Base-by-base conservation (phyloP, 2,797 vertebrate species). In the Halcyon smyrnensis region DNA sequence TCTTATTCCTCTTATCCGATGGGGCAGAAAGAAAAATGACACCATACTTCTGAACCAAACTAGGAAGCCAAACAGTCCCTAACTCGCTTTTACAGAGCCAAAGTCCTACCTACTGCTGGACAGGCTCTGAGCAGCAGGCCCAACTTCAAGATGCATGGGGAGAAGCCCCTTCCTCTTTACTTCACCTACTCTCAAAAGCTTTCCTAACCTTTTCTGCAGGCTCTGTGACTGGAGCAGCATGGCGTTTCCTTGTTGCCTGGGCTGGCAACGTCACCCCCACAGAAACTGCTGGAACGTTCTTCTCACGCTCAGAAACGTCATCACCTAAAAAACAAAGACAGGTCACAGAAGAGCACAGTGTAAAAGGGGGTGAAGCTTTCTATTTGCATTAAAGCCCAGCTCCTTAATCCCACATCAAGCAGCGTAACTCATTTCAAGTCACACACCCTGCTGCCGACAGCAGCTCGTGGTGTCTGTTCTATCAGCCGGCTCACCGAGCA, bases 171-270 rank as follows among this genome's bases (percentile, higher is more conserved):
- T 56, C 53, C 53, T 56, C 30, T 19, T 56, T 32, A 56, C 27
- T 48, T 46, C 30, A 24, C 7, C 71, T 48, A 9, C 34, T 57
- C 43, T 43, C 37, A 73, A 48, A 75, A 82, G 11, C 25, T 74
- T 65, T 37, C 89, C 98, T 97, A 46, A 98, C 98, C 98, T 97
- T 90, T 93, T 86, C 73, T 41, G 92, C 80, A 89, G 91, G 15
- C 17, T 90, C 86, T 28, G 85, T 67, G 83, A 63, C 51, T 45
- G 75, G 82, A 86, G 94, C 39, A 46, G 92, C 97, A 86, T 96
- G 36, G 77, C 81, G 8, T 63, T 70, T 81, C 4, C 83, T 59
- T 36, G 71, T 67, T 81, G 89, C 91, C 73, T 90, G 80, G 32
- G 74, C 46, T 56, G 96, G 97, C 64, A 95, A 69, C 71, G 68